Base-by-base conservation (phyloP, 2,797 vertebrate species). In the Notolabrus celidotus region DNA sequence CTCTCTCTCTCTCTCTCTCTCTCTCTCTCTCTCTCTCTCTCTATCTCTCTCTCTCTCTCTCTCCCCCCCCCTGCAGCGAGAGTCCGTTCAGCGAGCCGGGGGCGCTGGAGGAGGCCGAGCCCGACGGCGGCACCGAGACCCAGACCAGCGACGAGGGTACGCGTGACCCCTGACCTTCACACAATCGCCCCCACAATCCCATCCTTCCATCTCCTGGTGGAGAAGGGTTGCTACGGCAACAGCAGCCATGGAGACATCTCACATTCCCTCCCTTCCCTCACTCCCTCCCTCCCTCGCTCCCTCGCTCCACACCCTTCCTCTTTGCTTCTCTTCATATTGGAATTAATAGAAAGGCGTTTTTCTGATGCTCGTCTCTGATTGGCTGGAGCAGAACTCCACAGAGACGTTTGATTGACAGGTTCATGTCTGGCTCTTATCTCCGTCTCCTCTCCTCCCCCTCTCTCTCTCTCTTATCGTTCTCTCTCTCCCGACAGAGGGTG, bases 31-130 rank as follows among this genome's bases (percentile, higher is more conserved):
- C 43, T 50, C 15, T 1, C 41, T 14, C 34, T 36, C 41, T 2
- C 55, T n/a, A n/a, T n/a, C n/a, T n/a, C 33, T 49, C 46, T 25
- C 50, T 20, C 22, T 41, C 43, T 50, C 15, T 1, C 41, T 14
- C 34, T 36, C 41, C 2, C 55, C 25, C 52, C 12, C 25, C 65
- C 53, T 53, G 7, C 94, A 99, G 98, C 45, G 97, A 99, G 92
- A 99, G 98, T 87, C 98, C 98, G 0, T 99, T 99, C 92, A 99
- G 98, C 14, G 98, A 99, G 78, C 97, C 98, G 0, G 97, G 98
- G 52, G 97, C 96, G 0, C 59, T 99, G 89, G 98, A 99, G 83
- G 98, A 99, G 74, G 95, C 95, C 7, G 98, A 99, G 86, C 95
- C 96, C 29, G 98, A 99, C 8, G 95, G 95, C 4, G 96, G 96